A percentile compares a stretch with the other conserved stretches of the same genome.
phyloP scores from a whole-genome alignment of 2,888 invertebrate species.

The Melitaea athalia region DNA sequence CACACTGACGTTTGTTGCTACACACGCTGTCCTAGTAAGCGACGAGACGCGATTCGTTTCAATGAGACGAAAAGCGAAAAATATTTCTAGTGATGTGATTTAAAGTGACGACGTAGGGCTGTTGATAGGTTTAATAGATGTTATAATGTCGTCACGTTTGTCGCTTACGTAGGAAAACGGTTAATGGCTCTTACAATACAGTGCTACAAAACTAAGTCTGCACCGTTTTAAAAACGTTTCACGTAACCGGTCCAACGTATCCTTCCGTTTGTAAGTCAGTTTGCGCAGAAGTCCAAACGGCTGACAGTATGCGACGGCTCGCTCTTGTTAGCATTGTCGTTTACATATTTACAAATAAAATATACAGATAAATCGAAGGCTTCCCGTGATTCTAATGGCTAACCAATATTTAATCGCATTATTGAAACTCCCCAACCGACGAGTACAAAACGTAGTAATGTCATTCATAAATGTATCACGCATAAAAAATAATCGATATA shows the following conservation, averaged over 20 bases:
- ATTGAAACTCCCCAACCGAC: conserved; percentile 54
- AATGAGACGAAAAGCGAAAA: too few species aligned
- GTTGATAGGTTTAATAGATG: too few species aligned
- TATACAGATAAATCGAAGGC: conserved; percentile 69
- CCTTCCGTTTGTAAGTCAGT: conserved; percentile 46
- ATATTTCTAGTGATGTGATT: too few species aligned
- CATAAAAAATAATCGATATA: conserved; percentile 21
- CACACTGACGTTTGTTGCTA: conserved; percentile 30
- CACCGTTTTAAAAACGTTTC: conserved; percentile 32
- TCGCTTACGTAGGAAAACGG: too few species aligned
- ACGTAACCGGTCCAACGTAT: conserved; percentile 35
- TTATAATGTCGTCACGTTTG: too few species aligned
- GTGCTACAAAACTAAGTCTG: not conserved
- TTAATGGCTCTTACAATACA: not conserved
- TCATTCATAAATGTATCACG: conserved; percentile 27
- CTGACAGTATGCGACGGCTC: conserved; percentile 66
- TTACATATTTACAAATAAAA: conserved; percentile 76
- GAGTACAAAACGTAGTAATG: not conserved
- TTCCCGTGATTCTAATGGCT: conserved; percentile 53
- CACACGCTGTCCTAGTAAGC: not conserved
- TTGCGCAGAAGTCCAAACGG: conserved; percentile 78
- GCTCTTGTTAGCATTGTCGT: conserved; percentile 74
- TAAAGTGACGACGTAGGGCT: too few species aligned
- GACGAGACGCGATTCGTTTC: too few species aligned
- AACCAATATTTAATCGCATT: conserved; percentile 54